Evolutionary conservation across 2,797 vertebrate genomes (phyloP), one percentile per base, ranked within the genome.

Genomic region (Carapus acus): DNA sequence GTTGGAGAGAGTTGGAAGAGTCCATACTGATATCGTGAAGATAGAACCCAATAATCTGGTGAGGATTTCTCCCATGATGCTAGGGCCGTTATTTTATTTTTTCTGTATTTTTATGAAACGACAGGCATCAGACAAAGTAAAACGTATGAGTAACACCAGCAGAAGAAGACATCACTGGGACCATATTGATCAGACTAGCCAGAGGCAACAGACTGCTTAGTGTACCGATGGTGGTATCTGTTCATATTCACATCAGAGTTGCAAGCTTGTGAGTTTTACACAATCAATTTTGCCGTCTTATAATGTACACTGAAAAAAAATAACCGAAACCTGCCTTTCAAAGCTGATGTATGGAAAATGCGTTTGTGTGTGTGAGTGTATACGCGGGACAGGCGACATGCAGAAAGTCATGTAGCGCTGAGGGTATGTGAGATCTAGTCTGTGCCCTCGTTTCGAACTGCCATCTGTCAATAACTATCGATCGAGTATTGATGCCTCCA

Each of bases 381-480:
- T n/a, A n/a, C n/a, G n/a, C n/a, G n/a, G n/a, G n/a, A 54, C 13
- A 40, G 29, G 40, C 27, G 36, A 58, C 33, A 68, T 23, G 23
- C 47, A 51, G 24, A 51, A 45, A 46, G 60, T 33, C 54, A 60
- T 63, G 64, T 75, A 74, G 80, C 67, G 67, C 54, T 55, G 56
- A 60, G 51, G 55, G 56, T 56, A 49, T 59, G 37, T 51, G 66
- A 50, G 57, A 62, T 40, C 60, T 58, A 62, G 64, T 74, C 65
- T 60, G 68, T 83, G 82, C 34, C 83, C 84, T 83, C 76, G 67
- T 87, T 85, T 83, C 65, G 71, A 64, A 68, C 65, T 57, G 43
- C 48, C 70, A 56, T 55, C 36, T 65, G 81, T 88, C 87, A 73
- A 88, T 89, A 56, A n/a, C n/a, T n/a, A n/a, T n/a, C n/a, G n/a